phyloP scores from a whole-genome alignment of 2,113 vertebrate species.

The Platanista minor region DNA sequence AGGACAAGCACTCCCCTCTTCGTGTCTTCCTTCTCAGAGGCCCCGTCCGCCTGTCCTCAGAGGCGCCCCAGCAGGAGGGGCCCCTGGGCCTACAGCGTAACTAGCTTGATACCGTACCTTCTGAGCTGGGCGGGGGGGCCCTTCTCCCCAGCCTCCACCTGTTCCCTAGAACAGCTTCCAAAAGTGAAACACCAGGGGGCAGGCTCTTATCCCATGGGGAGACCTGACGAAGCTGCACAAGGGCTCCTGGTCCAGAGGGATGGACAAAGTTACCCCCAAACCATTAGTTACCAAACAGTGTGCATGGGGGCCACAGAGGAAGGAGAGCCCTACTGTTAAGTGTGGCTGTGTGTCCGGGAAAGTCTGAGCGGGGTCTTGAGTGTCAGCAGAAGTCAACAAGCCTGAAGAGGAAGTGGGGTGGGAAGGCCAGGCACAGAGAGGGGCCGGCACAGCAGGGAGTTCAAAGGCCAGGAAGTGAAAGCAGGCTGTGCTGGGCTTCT shows the following conservation, averaged over 20 bases:
- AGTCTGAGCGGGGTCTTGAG: background rate
- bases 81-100: background rate
- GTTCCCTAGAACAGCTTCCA: background rate
- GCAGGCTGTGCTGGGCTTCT: accelerated
- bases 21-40: background rate
- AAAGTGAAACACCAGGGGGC: background rate
- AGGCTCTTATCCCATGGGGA: background rate
- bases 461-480: background rate
- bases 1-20: no score
- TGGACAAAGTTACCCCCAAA: background rate
- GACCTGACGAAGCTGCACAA: accelerated
- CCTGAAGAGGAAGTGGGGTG: background rate
- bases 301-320: accelerated
- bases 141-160: background rate
- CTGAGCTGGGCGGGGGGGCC: accelerated
- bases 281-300: background rate
- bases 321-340: accelerated
- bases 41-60: no score
- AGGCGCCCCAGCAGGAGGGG: background rate
- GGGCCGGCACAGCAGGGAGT: accelerated
- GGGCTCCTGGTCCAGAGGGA: background rate
- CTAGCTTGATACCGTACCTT: accelerated
- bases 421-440: background rate
- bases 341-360: accelerated
- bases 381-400: background rate